Evolutionary conservation across 2,113 vertebrate genomes (phyloP).

Genomic region (Indri indri): DNA sequence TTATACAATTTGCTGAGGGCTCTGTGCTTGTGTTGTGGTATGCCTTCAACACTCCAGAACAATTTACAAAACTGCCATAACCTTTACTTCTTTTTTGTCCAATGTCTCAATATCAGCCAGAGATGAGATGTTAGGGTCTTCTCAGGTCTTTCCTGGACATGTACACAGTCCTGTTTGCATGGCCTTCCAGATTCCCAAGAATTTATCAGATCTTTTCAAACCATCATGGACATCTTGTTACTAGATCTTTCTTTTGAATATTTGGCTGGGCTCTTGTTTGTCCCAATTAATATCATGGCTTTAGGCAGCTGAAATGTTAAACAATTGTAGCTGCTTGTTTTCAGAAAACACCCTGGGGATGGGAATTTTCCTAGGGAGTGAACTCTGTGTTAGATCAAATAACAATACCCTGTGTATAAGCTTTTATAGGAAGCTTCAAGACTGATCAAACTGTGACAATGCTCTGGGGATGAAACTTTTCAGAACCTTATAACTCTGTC

Average conservation of each 20-base stretch:
- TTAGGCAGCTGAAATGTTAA: background rate
- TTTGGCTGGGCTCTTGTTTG: background rate
- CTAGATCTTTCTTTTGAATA: background rate
- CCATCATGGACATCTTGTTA: background rate
- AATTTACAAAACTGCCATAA: background rate
- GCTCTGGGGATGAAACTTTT: background rate
- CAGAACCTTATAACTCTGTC: background rate
- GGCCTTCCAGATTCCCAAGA: background rate
- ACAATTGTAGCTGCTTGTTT: background rate
- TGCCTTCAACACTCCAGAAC: background rate
- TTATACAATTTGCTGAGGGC: background rate
- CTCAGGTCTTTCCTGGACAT: background rate
- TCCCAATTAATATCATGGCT: background rate
- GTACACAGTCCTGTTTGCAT: background rate
- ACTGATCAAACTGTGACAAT: background rate
- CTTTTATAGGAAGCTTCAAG: background rate
- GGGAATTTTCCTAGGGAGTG: background rate
- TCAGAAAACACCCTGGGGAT: background rate
- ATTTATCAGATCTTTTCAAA: background rate
- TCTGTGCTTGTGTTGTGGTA: background rate
- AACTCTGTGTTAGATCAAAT: constrained; percentile 6
- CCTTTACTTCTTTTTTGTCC: background rate
- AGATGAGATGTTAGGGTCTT: background rate
- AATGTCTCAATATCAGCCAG: background rate
- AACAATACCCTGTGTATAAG: background rate